Conservation (phyloP, 2,888 invertebrate species). For the Volucella zonaria region DNA sequence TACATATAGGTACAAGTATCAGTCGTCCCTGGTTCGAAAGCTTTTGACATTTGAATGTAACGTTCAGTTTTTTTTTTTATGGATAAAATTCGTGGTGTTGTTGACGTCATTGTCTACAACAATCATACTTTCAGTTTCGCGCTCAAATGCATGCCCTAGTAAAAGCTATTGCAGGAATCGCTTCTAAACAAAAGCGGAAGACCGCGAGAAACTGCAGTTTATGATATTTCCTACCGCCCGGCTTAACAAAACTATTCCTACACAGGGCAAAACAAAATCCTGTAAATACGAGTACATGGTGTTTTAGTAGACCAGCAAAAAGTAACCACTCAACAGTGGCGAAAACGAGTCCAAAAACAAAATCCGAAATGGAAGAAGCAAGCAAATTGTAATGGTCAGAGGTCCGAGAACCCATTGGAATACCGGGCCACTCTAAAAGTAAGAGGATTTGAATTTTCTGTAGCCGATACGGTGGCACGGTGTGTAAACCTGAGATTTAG, state of each 20-base stretch:
- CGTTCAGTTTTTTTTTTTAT: not conserved
- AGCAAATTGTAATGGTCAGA: constrained; percentile 44
- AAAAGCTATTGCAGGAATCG: constrained; percentile 18
- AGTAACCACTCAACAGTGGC: constrained; percentile 62
- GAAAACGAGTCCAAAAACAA: constrained; percentile 37
- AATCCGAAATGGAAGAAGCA: constrained; percentile 36
- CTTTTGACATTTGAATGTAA: constrained; percentile 62
- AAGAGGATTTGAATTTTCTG: constrained; percentile 14
- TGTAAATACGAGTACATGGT: constrained; percentile 62
- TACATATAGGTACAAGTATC: not conserved
- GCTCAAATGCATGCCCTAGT: constrained; percentile 49
- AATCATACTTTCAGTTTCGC: constrained; percentile 60
- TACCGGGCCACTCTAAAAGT: constrained; percentile 27
- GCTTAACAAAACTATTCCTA: constrained; percentile 62
- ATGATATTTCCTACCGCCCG: constrained; percentile 29
- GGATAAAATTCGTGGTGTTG: constrained; percentile 31
- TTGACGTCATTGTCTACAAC: constrained; percentile 49
- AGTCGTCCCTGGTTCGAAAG: constrained; percentile 18
- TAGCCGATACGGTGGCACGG: not conserved
- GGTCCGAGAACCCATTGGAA: constrained; percentile 15
- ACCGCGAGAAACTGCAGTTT: constrained; percentile 42
- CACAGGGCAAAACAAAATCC: constrained; percentile 60
- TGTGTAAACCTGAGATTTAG: constrained; percentile 37
- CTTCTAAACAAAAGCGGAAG: constrained; percentile 18
- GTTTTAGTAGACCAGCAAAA: constrained; percentile 50